phyloP scores from a whole-genome alignment of 2,113 vertebrate species.

The Triplophysa rosa region DNA sequence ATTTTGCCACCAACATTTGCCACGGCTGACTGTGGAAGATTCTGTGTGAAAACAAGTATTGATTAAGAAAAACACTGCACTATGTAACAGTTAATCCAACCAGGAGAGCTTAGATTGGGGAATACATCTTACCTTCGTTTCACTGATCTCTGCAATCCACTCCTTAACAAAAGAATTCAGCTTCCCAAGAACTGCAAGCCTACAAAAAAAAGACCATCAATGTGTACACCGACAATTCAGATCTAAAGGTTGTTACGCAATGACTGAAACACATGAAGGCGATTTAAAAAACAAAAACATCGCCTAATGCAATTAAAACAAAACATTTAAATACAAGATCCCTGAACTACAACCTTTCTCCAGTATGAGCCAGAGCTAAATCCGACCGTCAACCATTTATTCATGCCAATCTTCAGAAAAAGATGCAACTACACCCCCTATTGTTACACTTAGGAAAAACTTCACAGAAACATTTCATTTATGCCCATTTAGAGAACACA shows the following conservation, averaged over 20 bases:
- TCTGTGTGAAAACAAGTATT: constrained; percentile 67
- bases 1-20: constrained; percentile 89
- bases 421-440: neutral
- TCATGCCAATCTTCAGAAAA: neutral
- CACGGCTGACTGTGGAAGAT: constrained; percentile 82
- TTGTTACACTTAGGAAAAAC: neutral
- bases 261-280: too few relatives aligned
- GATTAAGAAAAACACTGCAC: neutral
- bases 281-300: too few relatives aligned
- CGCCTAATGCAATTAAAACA: too few relatives aligned
- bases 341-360: too few relatives aligned
- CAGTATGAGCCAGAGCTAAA: neutral
- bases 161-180: constrained; percentile 93
- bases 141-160: constrained; percentile 92
- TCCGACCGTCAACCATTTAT: neutral
- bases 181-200: constrained; percentile 88
- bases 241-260: too few relatives aligned
- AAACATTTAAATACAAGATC: too few relatives aligned
- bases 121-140: constrained; percentile 84
- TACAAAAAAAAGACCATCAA: constrained; percentile 61
- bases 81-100: neutral
- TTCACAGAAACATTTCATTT: too few relatives aligned
- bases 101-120: neutral
- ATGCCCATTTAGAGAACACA: too few relatives aligned
- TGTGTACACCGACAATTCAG: neutral